A percentile compares a stretch with the other conserved stretches of the same genome.
Conservation (phyloP, 2,888 invertebrate genomes). For the Chouioia cunea region DNA sequence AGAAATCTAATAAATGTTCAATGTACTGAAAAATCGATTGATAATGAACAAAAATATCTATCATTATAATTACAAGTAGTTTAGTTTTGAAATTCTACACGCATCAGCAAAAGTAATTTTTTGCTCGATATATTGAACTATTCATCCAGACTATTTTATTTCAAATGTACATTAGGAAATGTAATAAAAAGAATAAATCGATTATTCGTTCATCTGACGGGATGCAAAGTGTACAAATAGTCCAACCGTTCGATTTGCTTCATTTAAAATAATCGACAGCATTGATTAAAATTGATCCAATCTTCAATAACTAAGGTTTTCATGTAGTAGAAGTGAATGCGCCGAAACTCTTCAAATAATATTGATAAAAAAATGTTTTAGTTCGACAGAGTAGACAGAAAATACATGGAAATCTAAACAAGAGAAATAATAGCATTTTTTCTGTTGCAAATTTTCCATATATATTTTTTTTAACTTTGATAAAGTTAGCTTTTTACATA, state of each 20-base stretch:
- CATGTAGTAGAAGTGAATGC: neutral
- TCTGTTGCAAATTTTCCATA: too few species aligned
- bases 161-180: neutral
- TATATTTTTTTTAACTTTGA: too few species aligned
- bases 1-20: slow-evolving; percentile 60
- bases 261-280: slow-evolving; percentile 31
- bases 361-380: too few species aligned
- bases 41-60: slow-evolving; percentile 18
- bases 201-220: neutral
- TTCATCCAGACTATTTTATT: too few species aligned
- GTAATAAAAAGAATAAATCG: neutral
- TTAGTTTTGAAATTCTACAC: slow-evolving; percentile 5
- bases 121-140: too few species aligned
- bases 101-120: neutral
- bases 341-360: too few species aligned
- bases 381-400: too few species aligned
- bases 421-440: neutral
- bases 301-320: slow-evolving; percentile 17
- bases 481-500: too few species aligned
- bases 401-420: neutral
- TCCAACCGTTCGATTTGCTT: slow-evolving; percentile 24
- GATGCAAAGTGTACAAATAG: neutral
- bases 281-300: slow-evolving; percentile 23
- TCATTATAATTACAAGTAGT: slow-evolving; percentile 9
- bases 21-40: slow-evolving; percentile 9